Conservation (phyloP, 1,140 invertebrate species). For the Trichonephila clavata region DNA sequence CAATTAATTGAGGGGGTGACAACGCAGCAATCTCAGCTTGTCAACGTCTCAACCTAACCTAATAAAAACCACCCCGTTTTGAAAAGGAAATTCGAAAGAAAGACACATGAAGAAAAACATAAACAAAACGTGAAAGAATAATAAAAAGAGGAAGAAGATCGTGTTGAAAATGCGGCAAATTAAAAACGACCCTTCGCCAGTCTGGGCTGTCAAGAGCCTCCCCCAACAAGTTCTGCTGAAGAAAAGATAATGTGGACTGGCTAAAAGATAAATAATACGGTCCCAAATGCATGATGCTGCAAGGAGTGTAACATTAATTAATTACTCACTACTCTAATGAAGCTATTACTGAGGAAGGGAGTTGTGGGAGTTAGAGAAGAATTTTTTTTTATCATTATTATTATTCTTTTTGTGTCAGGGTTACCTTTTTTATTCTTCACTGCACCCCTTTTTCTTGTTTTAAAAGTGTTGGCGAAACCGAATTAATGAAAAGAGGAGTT, state of each 20-base stretch:
- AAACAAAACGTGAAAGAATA: conserved; percentile 7
- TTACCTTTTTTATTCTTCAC: background rate
- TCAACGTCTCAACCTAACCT: conserved; percentile 17
- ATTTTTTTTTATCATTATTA: background rate
- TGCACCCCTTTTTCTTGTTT: background rate
- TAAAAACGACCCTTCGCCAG: conserved; percentile 21
- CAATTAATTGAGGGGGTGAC: conserved; percentile 42
- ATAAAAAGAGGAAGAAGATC: conserved; percentile 31
- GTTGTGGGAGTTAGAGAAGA: background rate
- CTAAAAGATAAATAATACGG: conserved; percentile 66
- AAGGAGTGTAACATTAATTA: conserved; percentile 50
- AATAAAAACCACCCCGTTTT: conserved; percentile 25
- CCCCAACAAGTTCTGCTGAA: conserved; percentile 7
- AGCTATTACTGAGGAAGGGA: conserved; percentile 47
- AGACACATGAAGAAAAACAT: background rate
- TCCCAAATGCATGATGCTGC: background rate
- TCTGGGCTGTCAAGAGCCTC: conserved; percentile 12
- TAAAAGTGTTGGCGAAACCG: conserved; percentile 32
- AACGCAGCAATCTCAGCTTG: conserved; percentile 36
- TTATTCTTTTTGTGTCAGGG: conserved; percentile 23
- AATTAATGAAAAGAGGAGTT: conserved; percentile 13
- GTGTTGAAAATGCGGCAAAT: conserved; percentile 44
- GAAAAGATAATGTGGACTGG: conserved; percentile 35
- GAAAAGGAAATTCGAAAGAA: conserved; percentile 30
- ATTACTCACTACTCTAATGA: conserved; percentile 67